A percentile compares a stretch with the other conserved stretches of the same genome.
Evolutionary conservation across 2,888 invertebrate genomes (phyloP).

Genomic region (Metacarcinus magister): DNA sequence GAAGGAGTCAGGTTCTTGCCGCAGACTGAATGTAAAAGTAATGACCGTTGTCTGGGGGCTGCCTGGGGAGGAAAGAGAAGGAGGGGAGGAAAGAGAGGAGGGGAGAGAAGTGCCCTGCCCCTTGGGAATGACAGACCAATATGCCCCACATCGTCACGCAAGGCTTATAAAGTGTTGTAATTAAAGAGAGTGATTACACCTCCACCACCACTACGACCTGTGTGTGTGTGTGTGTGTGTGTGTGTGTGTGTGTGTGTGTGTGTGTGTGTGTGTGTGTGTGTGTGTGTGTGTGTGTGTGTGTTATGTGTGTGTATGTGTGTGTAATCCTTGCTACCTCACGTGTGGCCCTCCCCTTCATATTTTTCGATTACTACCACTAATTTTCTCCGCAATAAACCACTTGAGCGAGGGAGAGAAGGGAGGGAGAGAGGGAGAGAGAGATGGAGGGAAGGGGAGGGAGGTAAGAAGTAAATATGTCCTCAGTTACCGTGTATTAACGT

Average conservation of each 20-base stretch:
- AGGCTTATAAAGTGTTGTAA: conserved; percentile 32
- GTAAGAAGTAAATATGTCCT: neutral
- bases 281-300: too few species aligned
- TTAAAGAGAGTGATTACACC: conserved; percentile 47
- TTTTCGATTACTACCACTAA: neutral
- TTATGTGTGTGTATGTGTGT: too few species aligned
- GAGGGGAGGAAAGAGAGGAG: neutral
- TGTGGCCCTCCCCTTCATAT: neutral
- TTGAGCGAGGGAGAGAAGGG: conserved; percentile 20
- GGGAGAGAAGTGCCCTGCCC: neutral
- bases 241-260: neutral
- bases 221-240: conserved; percentile 46
- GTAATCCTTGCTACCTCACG: too few species aligned
- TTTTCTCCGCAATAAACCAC: neutral
- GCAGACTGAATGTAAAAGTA: neutral
- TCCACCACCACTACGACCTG: neutral
- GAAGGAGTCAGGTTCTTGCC: neutral
- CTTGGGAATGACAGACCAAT: neutral
- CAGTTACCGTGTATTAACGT: neutral
- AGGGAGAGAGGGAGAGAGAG: neutral
- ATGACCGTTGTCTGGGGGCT: neutral
- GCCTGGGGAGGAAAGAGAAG: neutral
- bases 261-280: conserved; percentile 21
- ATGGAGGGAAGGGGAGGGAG: neutral
- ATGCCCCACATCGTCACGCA: neutral